A percentile compares a stretch with the other conserved stretches of the same genome.
Conservation (phyloP, 30 jellyfish, hydroid and myxozoan species). For the Pseudorhiza aurosa region DNA sequence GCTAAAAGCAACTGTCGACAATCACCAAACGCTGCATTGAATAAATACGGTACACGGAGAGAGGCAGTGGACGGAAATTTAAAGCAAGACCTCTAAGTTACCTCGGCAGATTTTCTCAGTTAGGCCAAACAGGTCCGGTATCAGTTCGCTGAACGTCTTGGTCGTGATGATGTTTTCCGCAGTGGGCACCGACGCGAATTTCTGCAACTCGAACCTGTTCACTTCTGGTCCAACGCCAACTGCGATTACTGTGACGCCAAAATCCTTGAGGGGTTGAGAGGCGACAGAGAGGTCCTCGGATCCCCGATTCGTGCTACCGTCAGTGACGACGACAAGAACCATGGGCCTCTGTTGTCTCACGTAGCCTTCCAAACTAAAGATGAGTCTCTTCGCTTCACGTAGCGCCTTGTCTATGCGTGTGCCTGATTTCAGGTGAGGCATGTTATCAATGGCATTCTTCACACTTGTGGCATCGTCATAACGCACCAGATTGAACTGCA, state of each 20-base stretch:
- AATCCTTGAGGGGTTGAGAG: conserved; percentile 80
- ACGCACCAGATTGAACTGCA: conserved; percentile 78
- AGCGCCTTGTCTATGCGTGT: conserved; percentile 86
- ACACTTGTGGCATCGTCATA: conserved; percentile 75
- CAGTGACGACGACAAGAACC: conserved; percentile 86
- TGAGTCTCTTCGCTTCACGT: conserved; percentile 66
- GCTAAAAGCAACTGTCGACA: too few species aligned
- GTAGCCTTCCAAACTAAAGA: conserved; percentile 73
- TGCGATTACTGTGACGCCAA: conserved; percentile 88
- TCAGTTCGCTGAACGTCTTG: conserved; percentile 57
- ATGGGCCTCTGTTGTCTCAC: conserved; percentile 92
- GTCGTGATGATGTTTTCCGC: conserved; percentile 61
- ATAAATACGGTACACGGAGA: too few species aligned
- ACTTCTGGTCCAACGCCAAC: conserved; percentile 97
- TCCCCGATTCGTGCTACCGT: conserved; percentile 81
- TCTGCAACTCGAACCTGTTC: conserved; percentile 58
- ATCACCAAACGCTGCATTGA: too few species aligned
- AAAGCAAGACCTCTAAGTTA: too few species aligned
- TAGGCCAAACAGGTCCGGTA: conserved; percentile 60
- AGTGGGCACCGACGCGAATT: conserved; percentile 76
- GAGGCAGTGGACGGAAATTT: too few species aligned
- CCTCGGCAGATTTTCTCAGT: conserved; percentile 84
- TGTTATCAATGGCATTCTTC: conserved; percentile 75
- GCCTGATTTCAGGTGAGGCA: conserved; percentile 74
- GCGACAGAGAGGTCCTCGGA: conserved; percentile 79